A percentile compares a stretch with the other conserved stretches of the same genome.
These are phyloP conservation scores for Neosilurus mollespiculum DNA, from an alignment of 2,797 vertebrate genomes.

Conservation along the genomic window DNA sequence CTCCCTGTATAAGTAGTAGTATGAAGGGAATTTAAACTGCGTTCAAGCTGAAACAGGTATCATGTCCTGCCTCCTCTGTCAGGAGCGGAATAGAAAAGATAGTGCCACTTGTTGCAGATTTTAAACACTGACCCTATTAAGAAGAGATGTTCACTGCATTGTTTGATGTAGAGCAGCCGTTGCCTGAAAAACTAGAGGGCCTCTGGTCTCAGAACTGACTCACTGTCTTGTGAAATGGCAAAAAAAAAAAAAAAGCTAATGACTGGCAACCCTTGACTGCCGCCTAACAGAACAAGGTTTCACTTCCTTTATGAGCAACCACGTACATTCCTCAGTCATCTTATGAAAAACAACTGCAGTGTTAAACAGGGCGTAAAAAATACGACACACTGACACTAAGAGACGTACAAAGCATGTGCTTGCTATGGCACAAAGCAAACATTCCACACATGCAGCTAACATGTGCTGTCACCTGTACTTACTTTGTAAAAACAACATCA, in stretches of 20 bases:
- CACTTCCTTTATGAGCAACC: slow-evolving; percentile 67
- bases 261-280: slow-evolving; percentile 23
- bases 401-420: slow-evolving; percentile 22
- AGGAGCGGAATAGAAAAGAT: slow-evolving; percentile 31
- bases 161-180: slow-evolving; percentile 10
- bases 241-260: slow-evolving; percentile 12
- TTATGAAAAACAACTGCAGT: slow-evolving; percentile 46
- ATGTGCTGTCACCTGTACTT: slow-evolving; percentile 15
- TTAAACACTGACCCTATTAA: slow-evolving; percentile 28
- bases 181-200: slow-evolving; percentile 9
- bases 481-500: not conserved
- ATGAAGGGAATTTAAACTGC: slow-evolving; percentile 43
- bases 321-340: slow-evolving; percentile 51
- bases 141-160: slow-evolving; percentile 4
- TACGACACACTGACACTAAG: slow-evolving; percentile 8
- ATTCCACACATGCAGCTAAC: slow-evolving; percentile 22
- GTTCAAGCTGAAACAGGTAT: slow-evolving; percentile 64
- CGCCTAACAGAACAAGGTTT: slow-evolving; percentile 66
- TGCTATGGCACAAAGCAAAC: slow-evolving; percentile 11
- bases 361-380: slow-evolving; percentile 57
- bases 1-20: slow-evolving; percentile 55
- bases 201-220: slow-evolving; percentile 24
- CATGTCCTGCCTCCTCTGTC: slow-evolving; percentile 54
- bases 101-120: slow-evolving; percentile 43
- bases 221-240: slow-evolving; percentile 36